Evolutionary conservation across 2,797 vertebrate genomes (phyloP).

Genomic region (Diceros bicornis): DNA sequence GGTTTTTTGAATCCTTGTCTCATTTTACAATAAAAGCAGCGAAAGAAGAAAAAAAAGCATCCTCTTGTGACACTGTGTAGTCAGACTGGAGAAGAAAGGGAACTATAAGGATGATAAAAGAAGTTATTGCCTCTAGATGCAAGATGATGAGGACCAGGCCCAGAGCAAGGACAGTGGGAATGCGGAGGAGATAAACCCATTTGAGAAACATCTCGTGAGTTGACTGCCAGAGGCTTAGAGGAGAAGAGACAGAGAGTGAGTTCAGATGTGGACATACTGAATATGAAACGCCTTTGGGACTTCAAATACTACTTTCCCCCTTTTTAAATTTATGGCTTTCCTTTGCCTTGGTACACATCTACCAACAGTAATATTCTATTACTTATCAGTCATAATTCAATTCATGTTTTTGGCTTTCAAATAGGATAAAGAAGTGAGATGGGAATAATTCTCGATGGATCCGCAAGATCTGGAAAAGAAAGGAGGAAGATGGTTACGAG

Average conservation of each 20-base stretch:
- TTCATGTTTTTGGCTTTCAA: conserved; percentile 29
- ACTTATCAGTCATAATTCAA: conserved; percentile 18
- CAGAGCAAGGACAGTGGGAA: not conserved
- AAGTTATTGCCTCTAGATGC: not conserved
- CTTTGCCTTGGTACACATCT: not conserved
- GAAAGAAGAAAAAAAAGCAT: not conserved
- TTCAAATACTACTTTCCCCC: conserved; percentile 2
- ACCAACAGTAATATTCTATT: conserved; percentile 33
- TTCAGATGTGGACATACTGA: not conserved
- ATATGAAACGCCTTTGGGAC: not conserved
- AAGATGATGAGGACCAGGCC: not conserved
- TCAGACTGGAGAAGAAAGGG: not conserved
- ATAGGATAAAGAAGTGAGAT: not conserved
- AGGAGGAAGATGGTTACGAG: not conserved
- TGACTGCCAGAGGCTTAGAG: not conserved
- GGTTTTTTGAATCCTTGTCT: not conserved
- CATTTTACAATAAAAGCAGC: not conserved
- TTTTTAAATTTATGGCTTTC: conserved; percentile 45
- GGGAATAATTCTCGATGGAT: conserved; percentile 8
- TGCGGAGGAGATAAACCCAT: not conserved
- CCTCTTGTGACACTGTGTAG: not conserved
- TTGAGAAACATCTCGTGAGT: not conserved
- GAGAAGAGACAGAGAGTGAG: not conserved
- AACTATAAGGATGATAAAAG: not conserved
- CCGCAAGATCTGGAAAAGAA: not conserved